phyloP scores from a whole-genome alignment of 2,888 invertebrate genomes.

The Apodemia hepburni region DNA sequence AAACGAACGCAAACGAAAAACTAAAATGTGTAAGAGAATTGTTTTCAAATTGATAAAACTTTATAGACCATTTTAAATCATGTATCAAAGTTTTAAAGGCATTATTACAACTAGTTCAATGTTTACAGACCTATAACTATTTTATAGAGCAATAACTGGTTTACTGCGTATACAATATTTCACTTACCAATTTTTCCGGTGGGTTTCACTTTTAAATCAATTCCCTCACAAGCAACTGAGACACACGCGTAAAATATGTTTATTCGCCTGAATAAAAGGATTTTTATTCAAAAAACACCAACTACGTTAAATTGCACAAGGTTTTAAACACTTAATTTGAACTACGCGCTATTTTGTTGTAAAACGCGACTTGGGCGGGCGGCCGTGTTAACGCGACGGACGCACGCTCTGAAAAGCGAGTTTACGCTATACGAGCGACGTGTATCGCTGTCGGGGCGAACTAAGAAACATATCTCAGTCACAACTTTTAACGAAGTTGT shows the following conservation, averaged over 20 bases:
- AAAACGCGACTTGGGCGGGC: slow-evolving; percentile 29
- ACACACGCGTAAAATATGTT: slow-evolving; percentile 5
- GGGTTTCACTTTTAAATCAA: slow-evolving; percentile 1
- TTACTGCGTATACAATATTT: slow-evolving; percentile 3
- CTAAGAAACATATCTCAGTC: slow-evolving; percentile 21
- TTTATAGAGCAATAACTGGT: slow-evolving; percentile 9
- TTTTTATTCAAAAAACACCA: slow-evolving; percentile 2
- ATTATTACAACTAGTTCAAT: slow-evolving; percentile 6
- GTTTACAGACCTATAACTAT: slow-evolving; percentile 8
- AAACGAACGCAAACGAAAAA: neutral
- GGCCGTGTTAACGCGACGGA: slow-evolving; percentile 26
- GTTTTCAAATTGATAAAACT: slow-evolving; percentile 1
- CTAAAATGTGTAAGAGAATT: neutral
- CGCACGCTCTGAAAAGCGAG: slow-evolving; percentile 18
- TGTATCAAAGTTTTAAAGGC: slow-evolving; percentile 1
- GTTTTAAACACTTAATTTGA: slow-evolving; percentile 1
- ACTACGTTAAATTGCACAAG: neutral
- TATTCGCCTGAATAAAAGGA: neutral
- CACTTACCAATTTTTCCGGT: slow-evolving; percentile 14
- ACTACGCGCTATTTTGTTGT: slow-evolving; percentile 1
- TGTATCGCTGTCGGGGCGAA: slow-evolving; percentile 20
- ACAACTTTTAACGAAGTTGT: slow-evolving; percentile 21
- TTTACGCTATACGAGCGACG: slow-evolving; percentile 16
- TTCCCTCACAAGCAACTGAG: slow-evolving; percentile 11
- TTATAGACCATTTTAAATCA: slow-evolving; percentile 3